Percentiles rank a stretch among this genome's conserved stretches.
Evolutionary conservation across 2,888 invertebrate species (phyloP).

Genomic region (Dysmachus trigonus): DNA sequence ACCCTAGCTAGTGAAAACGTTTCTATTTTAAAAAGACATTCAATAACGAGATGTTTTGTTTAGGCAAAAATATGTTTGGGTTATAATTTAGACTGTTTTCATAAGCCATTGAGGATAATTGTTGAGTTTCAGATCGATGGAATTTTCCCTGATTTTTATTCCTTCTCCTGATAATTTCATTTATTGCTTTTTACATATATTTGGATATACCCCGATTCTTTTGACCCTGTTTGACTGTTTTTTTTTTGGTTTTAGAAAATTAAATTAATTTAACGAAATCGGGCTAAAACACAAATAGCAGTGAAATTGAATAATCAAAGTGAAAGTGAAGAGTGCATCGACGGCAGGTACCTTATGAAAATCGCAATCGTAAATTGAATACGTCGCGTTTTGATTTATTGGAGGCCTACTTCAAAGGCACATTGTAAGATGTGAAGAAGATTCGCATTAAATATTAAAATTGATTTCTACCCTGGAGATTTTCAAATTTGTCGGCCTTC

Average conservation of each 20-base stretch:
- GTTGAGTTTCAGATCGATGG: neutral
- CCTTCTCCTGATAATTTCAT: neutral
- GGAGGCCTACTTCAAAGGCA: neutral
- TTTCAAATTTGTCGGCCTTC: neutral
- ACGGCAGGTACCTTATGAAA: conserved; percentile 12
- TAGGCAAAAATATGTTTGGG: neutral
- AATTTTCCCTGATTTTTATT: neutral
- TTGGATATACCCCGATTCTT: neutral
- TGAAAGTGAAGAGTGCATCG: conserved; percentile 7
- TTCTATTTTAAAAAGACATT: neutral
- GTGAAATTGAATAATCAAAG: neutral
- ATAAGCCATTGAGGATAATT: neutral
- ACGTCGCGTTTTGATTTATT: neutral
- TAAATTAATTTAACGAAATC: neutral
- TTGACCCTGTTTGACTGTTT: neutral
- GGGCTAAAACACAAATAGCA: neutral
- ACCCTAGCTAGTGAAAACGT: neutral
- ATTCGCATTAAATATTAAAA: neutral
- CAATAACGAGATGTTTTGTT: neutral
- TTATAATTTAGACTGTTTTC: neutral
- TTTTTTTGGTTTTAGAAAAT: neutral
- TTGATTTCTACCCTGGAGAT: neutral
- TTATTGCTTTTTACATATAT: neutral
- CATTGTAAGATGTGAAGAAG: neutral
- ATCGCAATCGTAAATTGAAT: neutral